A percentile compares a stretch with the other conserved stretches of the same genome.
Evolutionary conservation across 2,888 invertebrate species (phyloP).

Genomic region (Uloborus plumipes): DNA sequence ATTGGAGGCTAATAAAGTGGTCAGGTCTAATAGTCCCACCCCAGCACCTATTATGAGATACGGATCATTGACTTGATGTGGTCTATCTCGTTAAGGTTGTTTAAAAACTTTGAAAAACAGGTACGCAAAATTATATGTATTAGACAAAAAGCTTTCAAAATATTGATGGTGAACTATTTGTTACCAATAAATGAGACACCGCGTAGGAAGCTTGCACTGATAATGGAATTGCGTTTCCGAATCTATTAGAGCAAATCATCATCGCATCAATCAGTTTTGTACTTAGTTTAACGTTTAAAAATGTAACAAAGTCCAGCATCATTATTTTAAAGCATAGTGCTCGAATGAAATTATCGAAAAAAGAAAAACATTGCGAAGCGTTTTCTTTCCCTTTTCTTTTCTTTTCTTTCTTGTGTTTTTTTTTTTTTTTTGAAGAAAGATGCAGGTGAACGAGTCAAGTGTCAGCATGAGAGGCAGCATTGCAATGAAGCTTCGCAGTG

Average conservation of each 20-base stretch:
- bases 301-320: no score
- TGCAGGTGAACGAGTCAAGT: no score
- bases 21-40: conserved; percentile 19
- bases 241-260: conserved; percentile 38
- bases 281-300: no score
- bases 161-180: conserved; percentile 58
- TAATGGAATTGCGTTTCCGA: conserved; percentile 21
- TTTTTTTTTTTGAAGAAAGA: no score
- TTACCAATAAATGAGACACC: conserved; percentile 59
- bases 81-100: conserved; percentile 34
- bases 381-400: no score
- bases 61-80: not conserved
- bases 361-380: no score
- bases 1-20: conserved; percentile 57
- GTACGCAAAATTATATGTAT: conserved; percentile 46
- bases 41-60: conserved; percentile 31
- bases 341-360: no score
- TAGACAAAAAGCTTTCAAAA: conserved; percentile 45
- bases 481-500: no score
- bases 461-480: no score
- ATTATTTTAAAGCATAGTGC: no score
- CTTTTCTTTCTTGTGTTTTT: no score
- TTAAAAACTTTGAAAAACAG: conserved; percentile 42
- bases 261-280: no score
- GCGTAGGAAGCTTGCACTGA: conserved; percentile 15